phyloP scores from a whole-genome alignment of 1,140 invertebrate species.

The Mya arenaria region DNA sequence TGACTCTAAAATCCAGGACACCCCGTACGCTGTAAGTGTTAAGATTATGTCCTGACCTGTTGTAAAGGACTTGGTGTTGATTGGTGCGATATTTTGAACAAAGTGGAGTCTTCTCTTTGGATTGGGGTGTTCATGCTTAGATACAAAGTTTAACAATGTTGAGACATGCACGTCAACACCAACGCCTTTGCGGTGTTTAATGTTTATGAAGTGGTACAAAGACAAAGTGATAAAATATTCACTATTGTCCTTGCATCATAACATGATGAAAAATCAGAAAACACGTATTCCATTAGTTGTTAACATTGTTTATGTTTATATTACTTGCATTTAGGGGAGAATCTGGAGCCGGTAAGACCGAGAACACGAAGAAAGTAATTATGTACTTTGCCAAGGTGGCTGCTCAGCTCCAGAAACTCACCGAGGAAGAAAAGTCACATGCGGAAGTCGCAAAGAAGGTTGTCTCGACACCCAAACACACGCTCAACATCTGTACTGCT shows the following conservation, averaged over 20 bases:
- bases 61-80: too few species aligned
- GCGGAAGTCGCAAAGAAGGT: slow-evolving; percentile 34
- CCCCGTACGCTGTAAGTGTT: slow-evolving; percentile 92
- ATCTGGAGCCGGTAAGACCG: slow-evolving; percentile 99
- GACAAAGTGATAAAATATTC: background rate
- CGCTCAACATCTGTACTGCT: background rate
- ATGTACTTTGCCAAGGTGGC: slow-evolving; percentile 98
- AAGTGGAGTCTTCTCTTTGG: too few species aligned
- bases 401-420: slow-evolving; percentile 82
- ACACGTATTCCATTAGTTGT: background rate
- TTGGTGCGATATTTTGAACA: too few species aligned
- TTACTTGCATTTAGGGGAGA: slow-evolving; percentile 88
- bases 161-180: background rate
- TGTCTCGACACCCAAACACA: background rate
- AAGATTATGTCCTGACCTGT: too few species aligned
- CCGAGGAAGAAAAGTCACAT: slow-evolving; percentile 52
- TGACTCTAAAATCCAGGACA: slow-evolving; percentile 45
- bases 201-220: background rate
- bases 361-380: slow-evolving; percentile 99
- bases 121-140: too few species aligned
- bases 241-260: background rate
- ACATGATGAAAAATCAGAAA: background rate
- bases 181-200: background rate
- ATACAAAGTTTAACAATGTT: too few species aligned
- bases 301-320: background rate